phyloP scores from a whole-genome alignment of 2,888 invertebrate species.

The Schizotus pectinicornis region DNA sequence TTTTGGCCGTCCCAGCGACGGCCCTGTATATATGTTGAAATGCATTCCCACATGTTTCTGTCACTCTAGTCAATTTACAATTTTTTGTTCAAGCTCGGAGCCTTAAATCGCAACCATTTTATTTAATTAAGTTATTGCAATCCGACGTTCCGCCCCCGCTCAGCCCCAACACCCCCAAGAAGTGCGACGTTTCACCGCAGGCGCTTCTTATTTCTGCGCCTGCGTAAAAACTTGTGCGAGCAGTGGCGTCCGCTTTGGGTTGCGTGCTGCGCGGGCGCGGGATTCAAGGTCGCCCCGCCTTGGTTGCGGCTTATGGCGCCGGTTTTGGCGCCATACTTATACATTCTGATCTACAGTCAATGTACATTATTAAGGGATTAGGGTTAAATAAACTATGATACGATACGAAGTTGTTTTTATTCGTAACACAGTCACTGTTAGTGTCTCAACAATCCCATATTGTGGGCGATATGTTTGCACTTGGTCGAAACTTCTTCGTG shows the following conservation, averaged over 20 bases:
- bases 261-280: not conserved
- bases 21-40: constrained; percentile 51
- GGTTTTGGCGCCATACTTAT: constrained; percentile 44
- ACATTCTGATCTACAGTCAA: constrained; percentile 53
- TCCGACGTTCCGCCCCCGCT: too few relatives aligned
- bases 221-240: too few relatives aligned
- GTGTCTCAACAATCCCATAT: constrained; percentile 70
- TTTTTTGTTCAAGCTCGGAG: constrained; percentile 19
- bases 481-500: constrained; percentile 80
- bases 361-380: constrained; percentile 55
- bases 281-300: not conserved
- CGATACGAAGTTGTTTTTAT: too few relatives aligned
- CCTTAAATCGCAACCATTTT: constrained; percentile 2
- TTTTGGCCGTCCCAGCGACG: constrained; percentile 37
- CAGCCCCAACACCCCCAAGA: not conserved
- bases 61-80: constrained; percentile 53
- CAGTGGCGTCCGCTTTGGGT: not conserved
- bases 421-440: constrained; percentile 35
- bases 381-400: constrained; percentile 46
- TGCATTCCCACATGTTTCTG: constrained; percentile 55
- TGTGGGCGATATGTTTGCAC: constrained; percentile 74
- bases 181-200: not conserved
- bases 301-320: constrained; percentile 32
- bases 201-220: too few relatives aligned
- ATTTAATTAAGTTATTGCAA: not conserved